Evolutionary conservation across 2,113 vertebrate species (phyloP).

Genomic region (Rhizomys pruinosus): DNA sequence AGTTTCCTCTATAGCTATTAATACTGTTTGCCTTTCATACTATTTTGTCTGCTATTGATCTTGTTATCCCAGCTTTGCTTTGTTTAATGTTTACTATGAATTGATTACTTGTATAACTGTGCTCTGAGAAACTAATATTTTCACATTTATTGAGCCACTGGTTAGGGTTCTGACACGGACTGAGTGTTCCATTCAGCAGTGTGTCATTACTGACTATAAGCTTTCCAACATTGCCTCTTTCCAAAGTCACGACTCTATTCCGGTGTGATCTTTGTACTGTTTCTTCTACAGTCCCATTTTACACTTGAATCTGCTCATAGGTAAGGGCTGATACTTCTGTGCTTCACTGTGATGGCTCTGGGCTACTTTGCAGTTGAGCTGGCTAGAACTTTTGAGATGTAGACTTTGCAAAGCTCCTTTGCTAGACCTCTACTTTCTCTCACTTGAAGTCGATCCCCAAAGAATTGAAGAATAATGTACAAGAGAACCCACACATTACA

Average conservation of each 20-base stretch:
- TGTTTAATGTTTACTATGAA: constrained; percentile 25
- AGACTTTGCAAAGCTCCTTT: neutral
- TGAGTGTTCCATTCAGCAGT: neutral
- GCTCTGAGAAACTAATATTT: neutral
- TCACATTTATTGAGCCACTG: neutral
- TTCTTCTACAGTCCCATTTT: constrained; percentile 21
- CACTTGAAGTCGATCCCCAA: neutral
- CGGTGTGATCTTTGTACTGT: neutral
- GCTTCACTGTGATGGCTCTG: neutral
- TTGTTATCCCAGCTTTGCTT: neutral
- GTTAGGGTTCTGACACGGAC: neutral
- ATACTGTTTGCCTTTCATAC: constrained; percentile 11
- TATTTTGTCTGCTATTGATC: constrained; percentile 3
- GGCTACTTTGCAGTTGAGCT: neutral
- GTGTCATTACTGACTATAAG: neutral
- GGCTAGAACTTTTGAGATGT: neutral
- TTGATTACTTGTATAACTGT: constrained; percentile 7
- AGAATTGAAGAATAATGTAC: neutral
- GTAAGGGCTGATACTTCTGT: neutral
- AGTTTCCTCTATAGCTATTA: neutral
- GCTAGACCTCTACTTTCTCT: neutral
- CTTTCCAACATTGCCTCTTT: neutral
- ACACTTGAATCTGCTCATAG: neutral
- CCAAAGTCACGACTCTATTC: neutral
- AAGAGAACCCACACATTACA: neutral